Conservation (phyloP, 2,888 invertebrate genomes). For the Hanleya hanleyi region DNA sequence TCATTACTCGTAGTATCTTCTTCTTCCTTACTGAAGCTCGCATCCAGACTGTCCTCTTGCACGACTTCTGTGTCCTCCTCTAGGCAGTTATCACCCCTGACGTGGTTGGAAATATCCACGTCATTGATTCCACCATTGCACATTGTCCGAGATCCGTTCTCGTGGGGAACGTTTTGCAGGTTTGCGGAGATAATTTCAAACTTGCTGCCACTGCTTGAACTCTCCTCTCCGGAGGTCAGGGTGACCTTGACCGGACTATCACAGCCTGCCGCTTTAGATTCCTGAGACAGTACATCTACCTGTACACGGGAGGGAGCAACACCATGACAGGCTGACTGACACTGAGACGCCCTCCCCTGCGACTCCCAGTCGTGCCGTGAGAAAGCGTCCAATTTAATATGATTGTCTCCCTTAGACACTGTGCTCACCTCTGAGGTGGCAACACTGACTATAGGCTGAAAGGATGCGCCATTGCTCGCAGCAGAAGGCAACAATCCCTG, state of each 20-base stretch:
- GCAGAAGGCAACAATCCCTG: not conserved
- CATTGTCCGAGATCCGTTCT: not conserved
- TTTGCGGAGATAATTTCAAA: not conserved
- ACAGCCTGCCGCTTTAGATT: no score
- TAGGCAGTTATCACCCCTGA: no score
- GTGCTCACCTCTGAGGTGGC: not conserved
- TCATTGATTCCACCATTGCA: not conserved
- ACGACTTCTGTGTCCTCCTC: not conserved
- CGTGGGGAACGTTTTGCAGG: not conserved
- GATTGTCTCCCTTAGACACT: not conserved
- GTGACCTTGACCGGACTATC: not conserved
- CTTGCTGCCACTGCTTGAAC: not conserved
- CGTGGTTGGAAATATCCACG: not conserved
- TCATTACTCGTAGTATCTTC: constrained; percentile 7
- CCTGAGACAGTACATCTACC: no score
- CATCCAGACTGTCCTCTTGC: not conserved
- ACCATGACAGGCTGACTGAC: not conserved
- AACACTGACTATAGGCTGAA: not conserved
- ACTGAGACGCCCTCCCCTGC: not conserved
- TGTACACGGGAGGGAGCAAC: not conserved
- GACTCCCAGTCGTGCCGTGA: not conserved
- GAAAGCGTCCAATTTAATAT: not conserved
- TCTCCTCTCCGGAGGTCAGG: not conserved
- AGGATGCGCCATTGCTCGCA: not conserved
- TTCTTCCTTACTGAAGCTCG: not conserved